These are phyloP conservation scores for Drosophila antonietae DNA, from an alignment of 2,888 invertebrate species.

Conservation along the genomic window DNA sequence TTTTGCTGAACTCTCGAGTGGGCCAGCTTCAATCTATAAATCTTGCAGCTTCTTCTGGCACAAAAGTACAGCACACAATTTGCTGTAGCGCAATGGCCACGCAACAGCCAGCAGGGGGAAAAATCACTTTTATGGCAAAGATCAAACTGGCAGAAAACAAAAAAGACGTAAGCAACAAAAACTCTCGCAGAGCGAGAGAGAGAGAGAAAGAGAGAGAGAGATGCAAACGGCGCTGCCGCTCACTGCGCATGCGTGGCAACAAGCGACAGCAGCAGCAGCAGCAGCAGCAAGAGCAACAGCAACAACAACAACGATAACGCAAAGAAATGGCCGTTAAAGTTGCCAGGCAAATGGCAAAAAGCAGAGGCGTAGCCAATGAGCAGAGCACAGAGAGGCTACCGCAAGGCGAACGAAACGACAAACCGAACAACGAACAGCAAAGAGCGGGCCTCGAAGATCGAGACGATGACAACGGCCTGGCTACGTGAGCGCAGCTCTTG, in stretches of 20 bases:
- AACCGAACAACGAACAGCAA: slow-evolving; percentile 24
- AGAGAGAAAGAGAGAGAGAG: background rate
- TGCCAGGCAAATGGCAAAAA: slow-evolving; percentile 76
- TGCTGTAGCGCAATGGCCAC: slow-evolving; percentile 73
- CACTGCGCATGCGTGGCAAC: slow-evolving; percentile 63
- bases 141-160: slow-evolving; percentile 65
- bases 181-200: slow-evolving; percentile 63
- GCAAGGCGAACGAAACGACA: slow-evolving; percentile 29
- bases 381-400: slow-evolving; percentile 54
- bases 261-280: slow-evolving; percentile 57
- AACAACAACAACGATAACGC: slow-evolving; percentile 43
- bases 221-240: slow-evolving; percentile 37
- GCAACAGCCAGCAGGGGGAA: slow-evolving; percentile 62
- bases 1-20: slow-evolving; percentile 40
- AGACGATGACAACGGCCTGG: slow-evolving; percentile 42
- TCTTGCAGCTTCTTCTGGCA: slow-evolving; percentile 45
- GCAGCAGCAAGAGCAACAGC: slow-evolving; percentile 52
- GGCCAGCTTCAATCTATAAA: slow-evolving; percentile 46
- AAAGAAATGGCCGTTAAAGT: slow-evolving; percentile 78
- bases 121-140: slow-evolving; percentile 79
- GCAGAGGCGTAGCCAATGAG: slow-evolving; percentile 71
- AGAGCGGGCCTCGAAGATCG: slow-evolving; percentile 30
- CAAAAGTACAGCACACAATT: slow-evolving; percentile 72
- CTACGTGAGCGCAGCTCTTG: slow-evolving; percentile 68
- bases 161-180: slow-evolving; percentile 30